Percentiles rank a stretch among this genome's conserved stretches.
Evolutionary conservation across 2,113 vertebrate genomes (phyloP).

Genomic region (Galemys pyrenaicus): DNA sequence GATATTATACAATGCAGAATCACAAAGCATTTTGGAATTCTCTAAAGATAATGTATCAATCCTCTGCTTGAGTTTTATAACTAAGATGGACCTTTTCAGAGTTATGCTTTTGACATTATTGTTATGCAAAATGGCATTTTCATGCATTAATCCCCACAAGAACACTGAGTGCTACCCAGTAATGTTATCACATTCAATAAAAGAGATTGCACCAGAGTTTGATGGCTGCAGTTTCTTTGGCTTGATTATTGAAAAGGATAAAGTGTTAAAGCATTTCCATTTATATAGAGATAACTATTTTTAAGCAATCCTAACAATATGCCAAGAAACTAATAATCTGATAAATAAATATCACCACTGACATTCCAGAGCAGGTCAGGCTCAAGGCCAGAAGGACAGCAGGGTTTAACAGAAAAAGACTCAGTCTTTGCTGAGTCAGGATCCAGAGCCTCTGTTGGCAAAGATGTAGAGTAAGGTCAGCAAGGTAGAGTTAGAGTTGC

Average conservation of each 20-base stretch:
- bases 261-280: slow-evolving; percentile 38
- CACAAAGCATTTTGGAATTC: slow-evolving; percentile 80
- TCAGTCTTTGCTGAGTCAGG: not conserved
- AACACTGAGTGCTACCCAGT: slow-evolving; percentile 65
- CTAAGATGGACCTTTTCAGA: slow-evolving; percentile 80
- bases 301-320: slow-evolving; percentile 57
- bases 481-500: not conserved
- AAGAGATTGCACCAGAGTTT: slow-evolving; percentile 72
- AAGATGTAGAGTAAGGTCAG: not conserved
- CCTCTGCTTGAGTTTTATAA: slow-evolving; percentile 79
- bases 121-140: slow-evolving; percentile 81
- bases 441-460: not conserved
- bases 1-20: slow-evolving; percentile 76
- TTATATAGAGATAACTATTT: not conserved
- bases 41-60: slow-evolving; percentile 81
- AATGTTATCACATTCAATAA: slow-evolving; percentile 78
- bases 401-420: not conserved
- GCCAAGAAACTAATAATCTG: slow-evolving; percentile 58
- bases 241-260: slow-evolving; percentile 77
- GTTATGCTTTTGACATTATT: slow-evolving; percentile 83
- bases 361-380: not conserved
- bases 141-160: slow-evolving; percentile 80
- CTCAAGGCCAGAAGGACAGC: not conserved
- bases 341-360: slow-evolving; percentile 37
- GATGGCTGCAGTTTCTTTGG: slow-evolving; percentile 71